phyloP scores from a whole-genome alignment of 1,140 invertebrate species.

The Heliconius hermathena region DNA sequence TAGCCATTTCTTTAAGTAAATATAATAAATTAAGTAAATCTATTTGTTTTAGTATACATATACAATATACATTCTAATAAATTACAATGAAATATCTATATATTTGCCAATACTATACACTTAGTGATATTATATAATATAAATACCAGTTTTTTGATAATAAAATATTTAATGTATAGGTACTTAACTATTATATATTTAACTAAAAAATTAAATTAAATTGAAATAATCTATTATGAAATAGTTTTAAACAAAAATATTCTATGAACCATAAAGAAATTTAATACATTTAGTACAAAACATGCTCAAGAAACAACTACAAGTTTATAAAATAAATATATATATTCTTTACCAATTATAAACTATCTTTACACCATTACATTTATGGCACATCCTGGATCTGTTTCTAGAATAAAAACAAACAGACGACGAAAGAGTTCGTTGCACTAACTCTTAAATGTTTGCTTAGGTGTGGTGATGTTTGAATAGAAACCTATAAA shows the following conservation, averaged over 20 bases:
- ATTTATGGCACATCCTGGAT: conserved; percentile 55
- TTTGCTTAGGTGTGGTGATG: conserved; percentile 62
- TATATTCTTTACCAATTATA: not conserved
- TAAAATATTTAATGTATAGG: no score
- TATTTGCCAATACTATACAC: no score
- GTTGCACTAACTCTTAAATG: conserved; percentile 50
- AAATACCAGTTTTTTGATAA: no score
- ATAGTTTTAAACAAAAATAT: no score
- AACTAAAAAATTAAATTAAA: no score
- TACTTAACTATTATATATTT: no score
- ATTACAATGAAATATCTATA: not conserved
- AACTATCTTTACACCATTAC: conserved; percentile 43
- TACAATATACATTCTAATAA: conserved; percentile 4
- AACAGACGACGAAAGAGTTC: conserved; percentile 51
- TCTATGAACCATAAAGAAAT: no score
- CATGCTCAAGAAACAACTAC: no score
- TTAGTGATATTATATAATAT: no score
- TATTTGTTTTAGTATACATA: conserved; percentile 10
- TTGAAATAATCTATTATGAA: no score
- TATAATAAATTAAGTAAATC: conserved; percentile 57
- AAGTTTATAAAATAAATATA: not conserved
- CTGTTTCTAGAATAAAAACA: conserved; percentile 54
- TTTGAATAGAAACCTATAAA: conserved; percentile 61
- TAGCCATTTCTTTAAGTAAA: conserved; percentile 53
- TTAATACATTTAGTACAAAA: no score